Conservation (phyloP, 2,888 invertebrate species). For the Metalampra italica region DNA sequence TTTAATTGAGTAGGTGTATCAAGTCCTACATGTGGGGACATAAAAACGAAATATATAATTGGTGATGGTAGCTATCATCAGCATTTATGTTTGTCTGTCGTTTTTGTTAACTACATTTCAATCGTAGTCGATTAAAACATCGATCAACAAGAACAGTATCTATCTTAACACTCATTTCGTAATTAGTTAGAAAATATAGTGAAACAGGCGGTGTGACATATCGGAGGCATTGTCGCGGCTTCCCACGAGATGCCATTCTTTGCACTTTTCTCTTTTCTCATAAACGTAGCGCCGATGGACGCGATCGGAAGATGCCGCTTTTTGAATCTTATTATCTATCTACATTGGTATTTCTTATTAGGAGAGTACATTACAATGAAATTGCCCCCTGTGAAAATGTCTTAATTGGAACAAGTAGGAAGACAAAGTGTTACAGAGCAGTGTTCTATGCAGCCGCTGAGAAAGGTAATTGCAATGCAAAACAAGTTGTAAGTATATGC, state of each 20-base stretch:
- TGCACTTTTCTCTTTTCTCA: conserved; percentile 75
- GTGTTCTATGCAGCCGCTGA: neutral
- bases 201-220: conserved; percentile 63
- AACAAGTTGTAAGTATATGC: neutral
- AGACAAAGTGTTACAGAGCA: neutral
- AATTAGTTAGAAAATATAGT: conserved; percentile 68
- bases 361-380: neutral
- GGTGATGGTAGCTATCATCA: too few relatives aligned
- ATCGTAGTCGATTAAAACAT: neutral
- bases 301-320: conserved; percentile 54
- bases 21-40: neutral
- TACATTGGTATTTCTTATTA: conserved; percentile 24
- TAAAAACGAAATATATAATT: too few relatives aligned
- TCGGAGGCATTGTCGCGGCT: conserved; percentile 54
- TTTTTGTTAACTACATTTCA: too few relatives aligned
- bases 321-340: conserved; percentile 41
- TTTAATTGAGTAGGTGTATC: neutral
- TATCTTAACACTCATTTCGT: conserved; percentile 34
- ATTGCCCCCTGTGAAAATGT: neutral
- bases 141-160: conserved; percentile 12
- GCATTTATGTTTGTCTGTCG: too few relatives aligned
- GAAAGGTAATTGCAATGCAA: neutral
- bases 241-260: conserved; percentile 70
- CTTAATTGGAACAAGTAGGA: neutral
- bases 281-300: conserved; percentile 51